Base-by-base conservation (phyloP, 2,113 vertebrate genomes). In the Rousettus leschenaultii region DNA sequence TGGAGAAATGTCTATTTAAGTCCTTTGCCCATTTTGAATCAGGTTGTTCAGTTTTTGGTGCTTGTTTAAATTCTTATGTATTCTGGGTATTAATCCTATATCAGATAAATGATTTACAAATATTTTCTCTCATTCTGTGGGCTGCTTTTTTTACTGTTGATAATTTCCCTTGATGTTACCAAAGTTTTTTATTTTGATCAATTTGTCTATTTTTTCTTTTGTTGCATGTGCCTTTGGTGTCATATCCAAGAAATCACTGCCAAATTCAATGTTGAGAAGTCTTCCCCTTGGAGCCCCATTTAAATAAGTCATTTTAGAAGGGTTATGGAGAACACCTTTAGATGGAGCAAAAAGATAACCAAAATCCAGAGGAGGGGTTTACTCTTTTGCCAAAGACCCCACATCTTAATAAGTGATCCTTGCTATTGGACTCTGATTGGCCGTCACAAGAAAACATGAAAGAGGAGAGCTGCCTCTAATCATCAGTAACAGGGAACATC, bases 161-260 rank as follows among this genome's bases (percentile, higher is more conserved):
- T 40, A 38, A 8, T 48, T 19, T 48, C 19, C 40, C 89, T 80
- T 74, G 55, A 35, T 21, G 35, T 24, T 24, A 87, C 22, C 6
- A 13, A 83, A 57, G 74, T 59, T 95, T 84, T 85, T 53, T 51
- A 79, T 57, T 75, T 84, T 83, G 35, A 92, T 83, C 33, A 95
- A 40, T 65, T 38, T 28, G 38, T 84, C 89, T 92, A 5, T 85
- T 77, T 63, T 84, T 77, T 57, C 61, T 63, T 89, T 43, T 70
- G 82, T 53, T 93, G 18, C 61, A 24, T 45, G 30, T n/a, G 35
- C n/a, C 53, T 83, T 78, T 75, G 51, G 28, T 92, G 28, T 51
- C 18, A 30, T 33, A 85, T 51, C 24, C 35, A 82, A 95, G 57
- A 93, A 75, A 74, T 68, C 30, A 74, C 26, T 77, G 24, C 28